Evolutionary conservation across 2,888 invertebrate species (phyloP), one percentile per base, ranked within the genome.

Genomic region (Lamellibrachia satsuma): DNA sequence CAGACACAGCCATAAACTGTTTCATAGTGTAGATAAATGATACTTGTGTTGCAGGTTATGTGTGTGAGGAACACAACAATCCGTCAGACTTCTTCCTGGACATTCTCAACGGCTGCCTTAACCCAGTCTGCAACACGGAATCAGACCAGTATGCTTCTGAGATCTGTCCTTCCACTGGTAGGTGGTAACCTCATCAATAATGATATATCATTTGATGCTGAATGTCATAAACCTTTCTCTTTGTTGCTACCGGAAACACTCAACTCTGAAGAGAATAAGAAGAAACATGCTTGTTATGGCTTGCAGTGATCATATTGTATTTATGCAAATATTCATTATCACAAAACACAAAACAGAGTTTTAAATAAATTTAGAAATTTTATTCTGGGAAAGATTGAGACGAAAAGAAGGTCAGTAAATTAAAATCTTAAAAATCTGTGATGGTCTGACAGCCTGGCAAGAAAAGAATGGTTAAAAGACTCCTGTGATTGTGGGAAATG

Each of bases 71-170:
- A 92, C 95, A 96, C 93, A 96, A 96, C 93, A 96, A 96, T 92
- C 96, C 96, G 11, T 95, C 96, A 2, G 96, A 96, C 93, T 96
- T 96, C 93, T 96, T 96, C 94, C 95, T 96, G 52, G 96, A 96
- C 93, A 95, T 96, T 51, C 95, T 96, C 93, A 96, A 95, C 93
- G 96, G 96, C 75, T 15, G 75, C 75, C 75, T 75, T 2, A 75
- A 75, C 75, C 75, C 75, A n/a, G 75, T 75, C 15, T 75, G 75
- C 75, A 75, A n/a, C 75, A 75, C 75, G 3, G 75, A 75, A n/a
- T 75, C 22, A 11, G 75, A 75, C 75, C 75, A 75, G 75, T 75
- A 75, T 6, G 52, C 55, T 91, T 52, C 39, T 7, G 52, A 39
- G 52, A 91, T 91, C 91, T 52, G 39, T 52, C 52, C 39, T 7